Conservation (phyloP, 2,113 vertebrate genomes). For the Tachycineta bicolor region DNA sequence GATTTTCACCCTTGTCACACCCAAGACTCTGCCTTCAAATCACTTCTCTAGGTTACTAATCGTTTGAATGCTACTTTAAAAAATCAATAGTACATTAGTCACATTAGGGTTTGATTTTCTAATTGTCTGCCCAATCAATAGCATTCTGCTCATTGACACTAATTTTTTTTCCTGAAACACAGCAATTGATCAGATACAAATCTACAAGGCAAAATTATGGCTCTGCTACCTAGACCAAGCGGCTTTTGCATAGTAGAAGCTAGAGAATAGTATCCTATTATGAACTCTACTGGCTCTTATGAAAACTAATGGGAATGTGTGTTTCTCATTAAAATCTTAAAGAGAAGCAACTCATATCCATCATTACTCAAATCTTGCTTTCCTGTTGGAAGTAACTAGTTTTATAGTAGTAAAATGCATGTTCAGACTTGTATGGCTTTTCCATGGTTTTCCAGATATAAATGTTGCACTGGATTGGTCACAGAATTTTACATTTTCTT, state of each 20-base stretch:
- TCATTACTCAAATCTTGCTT: neutral
- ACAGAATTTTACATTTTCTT: neutral
- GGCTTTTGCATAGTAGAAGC: neutral
- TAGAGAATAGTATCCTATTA: neutral
- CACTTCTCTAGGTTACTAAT: neutral
- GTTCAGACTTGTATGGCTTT: neutral
- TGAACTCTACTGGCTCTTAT: neutral
- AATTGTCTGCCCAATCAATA: neutral
- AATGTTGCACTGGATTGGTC: neutral
- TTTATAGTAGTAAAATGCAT: neutral
- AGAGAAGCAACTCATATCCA: neutral
- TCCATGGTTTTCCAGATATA: neutral
- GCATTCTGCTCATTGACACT: neutral
- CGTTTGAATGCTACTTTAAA: neutral
- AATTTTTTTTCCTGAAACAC: neutral
- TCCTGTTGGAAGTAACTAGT: neutral
- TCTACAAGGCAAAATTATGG: neutral
- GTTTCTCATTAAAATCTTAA: neutral
- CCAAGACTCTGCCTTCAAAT: neutral
- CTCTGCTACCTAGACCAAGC: neutral
- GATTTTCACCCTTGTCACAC: neutral
- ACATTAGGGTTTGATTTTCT: neutral
- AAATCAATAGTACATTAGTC: neutral
- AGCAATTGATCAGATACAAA: neutral
- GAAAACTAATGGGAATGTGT: neutral